phyloP scores from a whole-genome alignment of 2,113 vertebrate genomes.

The Malurus elegans region DNA sequence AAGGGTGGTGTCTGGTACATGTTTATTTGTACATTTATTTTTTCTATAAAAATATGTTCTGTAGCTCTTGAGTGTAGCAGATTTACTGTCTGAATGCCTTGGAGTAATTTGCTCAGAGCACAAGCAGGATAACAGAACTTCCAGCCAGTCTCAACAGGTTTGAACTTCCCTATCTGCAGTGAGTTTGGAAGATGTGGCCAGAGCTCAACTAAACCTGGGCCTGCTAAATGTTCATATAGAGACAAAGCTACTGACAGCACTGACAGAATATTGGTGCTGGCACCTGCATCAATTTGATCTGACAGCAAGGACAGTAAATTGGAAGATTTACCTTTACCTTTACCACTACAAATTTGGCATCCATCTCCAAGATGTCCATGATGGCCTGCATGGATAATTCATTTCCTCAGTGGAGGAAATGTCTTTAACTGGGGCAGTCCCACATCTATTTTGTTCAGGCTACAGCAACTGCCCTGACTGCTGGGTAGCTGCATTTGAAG shows the following conservation, averaged over 20 bases:
- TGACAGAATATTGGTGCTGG: neutral
- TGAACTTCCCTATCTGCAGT: neutral
- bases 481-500: neutral
- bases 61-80: neutral
- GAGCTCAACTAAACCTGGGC: neutral
- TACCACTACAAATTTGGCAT: neutral
- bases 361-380: neutral
- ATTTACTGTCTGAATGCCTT: neutral
- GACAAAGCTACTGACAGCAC: neutral
- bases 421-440: neutral
- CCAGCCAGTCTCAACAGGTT: neutral
- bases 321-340: neutral
- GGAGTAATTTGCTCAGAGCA: neutral
- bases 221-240: neutral
- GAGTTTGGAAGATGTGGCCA: neutral
- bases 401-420: too few relatives aligned
- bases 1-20: neutral
- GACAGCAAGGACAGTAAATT: neutral
- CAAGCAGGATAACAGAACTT: neutral
- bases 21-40: neutral
- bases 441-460: rapidly evolving
- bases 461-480: neutral
- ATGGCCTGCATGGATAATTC: neutral
- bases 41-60: neutral
- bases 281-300: neutral